These are phyloP conservation scores for Protula sp. DNA, from an alignment of 2,888 invertebrate genomes.

Conservation along the genomic window DNA sequence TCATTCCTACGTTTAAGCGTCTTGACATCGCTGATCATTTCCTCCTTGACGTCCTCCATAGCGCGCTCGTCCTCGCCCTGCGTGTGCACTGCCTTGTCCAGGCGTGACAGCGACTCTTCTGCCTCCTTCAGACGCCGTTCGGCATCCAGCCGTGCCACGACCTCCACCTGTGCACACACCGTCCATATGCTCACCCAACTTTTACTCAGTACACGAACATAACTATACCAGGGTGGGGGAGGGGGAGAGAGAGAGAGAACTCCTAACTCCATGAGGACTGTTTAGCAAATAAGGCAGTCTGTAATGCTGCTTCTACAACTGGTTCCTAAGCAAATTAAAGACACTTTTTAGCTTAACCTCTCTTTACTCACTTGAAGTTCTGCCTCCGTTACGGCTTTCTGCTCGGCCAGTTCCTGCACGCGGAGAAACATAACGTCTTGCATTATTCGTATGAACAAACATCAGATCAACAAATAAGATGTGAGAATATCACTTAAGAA, in stretches of 20 bases:
- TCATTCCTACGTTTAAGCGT: constrained; percentile 56
- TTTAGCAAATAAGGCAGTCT: no score
- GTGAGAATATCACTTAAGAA: no score
- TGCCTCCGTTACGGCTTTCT: constrained; percentile 55
- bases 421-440: no score
- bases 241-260: no score
- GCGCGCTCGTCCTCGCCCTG: constrained; percentile 40
- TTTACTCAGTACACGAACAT: no score
- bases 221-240: no score
- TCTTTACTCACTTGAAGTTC: not conserved
- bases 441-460: no score
- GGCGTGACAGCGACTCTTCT: constrained; percentile 49
- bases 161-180: constrained; percentile 53
- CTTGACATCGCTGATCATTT: constrained; percentile 55
- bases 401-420: constrained; percentile 52
- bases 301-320: no score
- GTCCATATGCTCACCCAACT: not conserved
- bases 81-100: constrained; percentile 52
- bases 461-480: no score
- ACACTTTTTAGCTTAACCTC: no score
- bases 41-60: constrained; percentile 30
- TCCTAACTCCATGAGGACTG: no score
- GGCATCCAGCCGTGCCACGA: constrained; percentile 53
- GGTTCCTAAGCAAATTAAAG: no score
- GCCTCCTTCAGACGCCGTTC: constrained; percentile 49